These are phyloP conservation scores for Dendrocopos noguchii DNA, from an alignment of 2,113 vertebrate species.

Conservation along the genomic window DNA sequence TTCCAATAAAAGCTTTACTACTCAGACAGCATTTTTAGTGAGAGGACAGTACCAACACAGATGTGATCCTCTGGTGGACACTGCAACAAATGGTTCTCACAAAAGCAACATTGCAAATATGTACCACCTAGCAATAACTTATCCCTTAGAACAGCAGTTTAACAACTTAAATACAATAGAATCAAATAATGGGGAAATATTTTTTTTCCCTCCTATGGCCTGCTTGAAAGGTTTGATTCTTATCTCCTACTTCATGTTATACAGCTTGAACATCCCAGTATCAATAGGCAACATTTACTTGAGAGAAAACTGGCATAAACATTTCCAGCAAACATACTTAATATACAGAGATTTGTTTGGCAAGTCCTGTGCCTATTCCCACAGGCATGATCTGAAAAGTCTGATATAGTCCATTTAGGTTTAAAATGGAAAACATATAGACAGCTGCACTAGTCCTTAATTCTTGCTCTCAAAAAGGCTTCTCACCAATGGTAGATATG, in stretches of 20 bases:
- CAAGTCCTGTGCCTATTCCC: background rate
- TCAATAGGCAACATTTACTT: background rate
- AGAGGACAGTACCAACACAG: background rate
- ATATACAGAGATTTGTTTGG: background rate
- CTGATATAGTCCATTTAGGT: background rate
- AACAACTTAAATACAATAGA: background rate
- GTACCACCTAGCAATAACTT: background rate
- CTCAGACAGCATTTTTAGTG: rapidly evolving
- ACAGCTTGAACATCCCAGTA: background rate
- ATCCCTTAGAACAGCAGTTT: background rate
- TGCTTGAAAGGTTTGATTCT: background rate
- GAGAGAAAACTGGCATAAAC: background rate
- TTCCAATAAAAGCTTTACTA: background rate
- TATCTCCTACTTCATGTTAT: background rate
- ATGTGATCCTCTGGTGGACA: no score
- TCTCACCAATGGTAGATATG: rapidly evolving
- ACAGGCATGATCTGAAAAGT: background rate
- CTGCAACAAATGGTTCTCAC: background rate
- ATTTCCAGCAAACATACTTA: background rate
- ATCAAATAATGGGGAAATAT: background rate
- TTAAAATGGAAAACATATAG: background rate
- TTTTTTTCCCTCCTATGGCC: background rate
- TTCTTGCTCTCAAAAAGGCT: background rate
- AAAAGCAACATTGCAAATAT: background rate
- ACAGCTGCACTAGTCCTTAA: background rate